These are phyloP conservation scores for Ephialtes manifestator DNA, from an alignment of 2,888 invertebrate species.

Conservation along the genomic window DNA sequence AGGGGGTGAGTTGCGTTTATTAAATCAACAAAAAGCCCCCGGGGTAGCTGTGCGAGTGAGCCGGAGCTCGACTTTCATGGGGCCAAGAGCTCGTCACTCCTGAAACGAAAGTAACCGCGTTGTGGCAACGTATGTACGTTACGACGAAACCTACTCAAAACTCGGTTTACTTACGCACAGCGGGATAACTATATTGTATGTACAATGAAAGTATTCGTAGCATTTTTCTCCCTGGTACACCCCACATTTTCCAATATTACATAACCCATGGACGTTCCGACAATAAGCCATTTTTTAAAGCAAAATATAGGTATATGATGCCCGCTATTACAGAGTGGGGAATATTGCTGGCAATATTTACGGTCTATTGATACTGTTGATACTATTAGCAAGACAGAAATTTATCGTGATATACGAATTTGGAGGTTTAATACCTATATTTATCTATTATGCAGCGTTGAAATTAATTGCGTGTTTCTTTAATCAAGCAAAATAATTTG, in stretches of 20 bases:
- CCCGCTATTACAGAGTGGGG: background rate
- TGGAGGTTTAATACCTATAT: too few species aligned
- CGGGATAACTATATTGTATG: background rate
- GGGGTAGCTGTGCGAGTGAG: constrained; percentile 29
- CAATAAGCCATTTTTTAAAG: background rate
- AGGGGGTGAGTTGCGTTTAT: constrained; percentile 77
- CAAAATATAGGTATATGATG: background rate
- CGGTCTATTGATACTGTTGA: background rate
- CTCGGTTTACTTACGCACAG: constrained; percentile 12
- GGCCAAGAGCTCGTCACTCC: constrained; percentile 48
- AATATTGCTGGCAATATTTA: background rate
- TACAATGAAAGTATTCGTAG: background rate
- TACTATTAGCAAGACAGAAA: too few species aligned
- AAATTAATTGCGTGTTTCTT: too few species aligned
- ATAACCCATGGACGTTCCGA: background rate
- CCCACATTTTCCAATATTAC: background rate
- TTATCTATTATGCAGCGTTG: too few species aligned
- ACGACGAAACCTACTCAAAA: constrained; percentile 34
- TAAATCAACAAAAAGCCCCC: constrained; percentile 80
- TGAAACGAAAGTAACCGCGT: constrained; percentile 44
- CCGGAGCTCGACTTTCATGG: constrained; percentile 49
- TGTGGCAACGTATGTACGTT: constrained; percentile 45
- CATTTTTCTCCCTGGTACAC: background rate
- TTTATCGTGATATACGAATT: too few species aligned
- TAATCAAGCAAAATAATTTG: too few species aligned